phyloP scores from a whole-genome alignment of 2,797 vertebrate species.

The Florisuga fusca region DNA sequence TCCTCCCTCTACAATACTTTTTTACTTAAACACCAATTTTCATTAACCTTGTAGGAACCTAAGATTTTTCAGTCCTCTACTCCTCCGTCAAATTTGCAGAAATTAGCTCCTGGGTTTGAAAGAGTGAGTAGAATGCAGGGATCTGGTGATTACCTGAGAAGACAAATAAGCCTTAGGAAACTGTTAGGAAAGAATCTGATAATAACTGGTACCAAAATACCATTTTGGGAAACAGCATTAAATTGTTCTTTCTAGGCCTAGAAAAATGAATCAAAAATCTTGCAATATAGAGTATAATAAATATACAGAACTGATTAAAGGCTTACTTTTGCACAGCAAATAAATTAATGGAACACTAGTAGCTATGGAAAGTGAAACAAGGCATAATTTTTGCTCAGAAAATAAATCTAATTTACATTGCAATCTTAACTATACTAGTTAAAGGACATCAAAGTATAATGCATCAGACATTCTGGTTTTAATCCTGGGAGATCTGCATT shows the following conservation, averaged over 20 bases:
- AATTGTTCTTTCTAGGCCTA: not conserved
- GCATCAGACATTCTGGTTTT: not conserved
- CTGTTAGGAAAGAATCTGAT: not conserved
- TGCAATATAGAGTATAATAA: not conserved
- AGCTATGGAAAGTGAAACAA: conserved; percentile 27
- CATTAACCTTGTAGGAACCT: not conserved
- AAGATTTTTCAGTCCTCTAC: not conserved
- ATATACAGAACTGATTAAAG: not conserved
- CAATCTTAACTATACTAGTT: not conserved
- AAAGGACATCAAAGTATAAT: not conserved
- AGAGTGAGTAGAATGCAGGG: not conserved
- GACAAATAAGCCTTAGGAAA: not conserved
- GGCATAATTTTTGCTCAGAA: not conserved
- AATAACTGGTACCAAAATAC: not conserved
- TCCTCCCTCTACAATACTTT: not conserved
- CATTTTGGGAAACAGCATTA: not conserved
- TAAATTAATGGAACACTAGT: conserved; percentile 1
- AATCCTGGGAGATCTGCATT: not conserved
- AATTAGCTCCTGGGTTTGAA: not conserved
- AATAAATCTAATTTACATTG: not conserved
- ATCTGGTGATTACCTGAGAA: not conserved
- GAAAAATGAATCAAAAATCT: not conserved
- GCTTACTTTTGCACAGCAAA: not conserved
- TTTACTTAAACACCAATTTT: not conserved
- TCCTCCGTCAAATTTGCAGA: not conserved